Base-by-base conservation (phyloP, 2,888 invertebrate species). In the Tachina lurida region DNA sequence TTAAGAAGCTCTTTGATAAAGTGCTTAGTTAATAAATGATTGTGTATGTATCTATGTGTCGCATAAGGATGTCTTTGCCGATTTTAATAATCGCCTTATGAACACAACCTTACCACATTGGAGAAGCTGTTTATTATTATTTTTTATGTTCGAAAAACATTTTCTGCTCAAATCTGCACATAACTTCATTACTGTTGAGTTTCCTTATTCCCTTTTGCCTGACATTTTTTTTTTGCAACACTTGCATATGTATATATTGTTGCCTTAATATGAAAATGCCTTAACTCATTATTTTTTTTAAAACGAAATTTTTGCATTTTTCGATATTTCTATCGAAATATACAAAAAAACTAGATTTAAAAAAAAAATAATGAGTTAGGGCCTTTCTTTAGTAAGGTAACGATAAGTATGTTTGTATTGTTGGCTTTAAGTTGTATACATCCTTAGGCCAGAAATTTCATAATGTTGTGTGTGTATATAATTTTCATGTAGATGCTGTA, bases 81-180 rank as follows among this genome's bases (percentile, higher is more conserved):
- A 49, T 45, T 67, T 19, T 65, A 63, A 76, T 81, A 77, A 68
- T 84, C 68, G 54, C 15, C 84, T 49, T 56, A 78, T 47, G n/a
- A 54, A 67, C 67, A 77, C 43, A 63, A 63, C 74, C 74, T 85
- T 74, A 73, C 68, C 77, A 77, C 63, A 63, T 81, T 76, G 81
- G 63, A 58, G 63, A 58, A 70, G 43, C 74, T 73, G 74, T 77
- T 43, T 62, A 17, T 77, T 68, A 70, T 77, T 31, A 31, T 81
- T 77, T 67, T 77, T 43, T 77, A 56, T 47, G n/a, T 63, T 70
- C 49, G 49, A 43, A 63, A 75, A 70, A 62, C 49, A 56, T 43
- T 76, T 70, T 58, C 22, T 19, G 15, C 73, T 73, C 15, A 84
- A 84, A 84, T 73, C 77, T 58, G 56, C 31, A 49, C 43, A 56